A percentile compares a stretch with the other conserved stretches of the same genome.
phyloP scores from a whole-genome alignment of 2,113 vertebrate species.

The Hystrix cristata region DNA sequence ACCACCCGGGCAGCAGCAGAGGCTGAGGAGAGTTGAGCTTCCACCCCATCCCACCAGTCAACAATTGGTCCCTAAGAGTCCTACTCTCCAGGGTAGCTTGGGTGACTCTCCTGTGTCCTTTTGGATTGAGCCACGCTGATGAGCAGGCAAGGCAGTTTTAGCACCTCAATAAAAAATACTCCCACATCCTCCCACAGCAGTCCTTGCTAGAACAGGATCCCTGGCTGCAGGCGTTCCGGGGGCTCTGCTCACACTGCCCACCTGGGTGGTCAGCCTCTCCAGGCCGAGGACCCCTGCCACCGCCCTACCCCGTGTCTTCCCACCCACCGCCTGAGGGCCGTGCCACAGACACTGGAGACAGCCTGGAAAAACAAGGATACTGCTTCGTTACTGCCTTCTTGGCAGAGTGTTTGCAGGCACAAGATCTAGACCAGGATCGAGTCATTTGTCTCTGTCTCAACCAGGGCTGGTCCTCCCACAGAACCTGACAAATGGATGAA shows the following conservation, averaged over 20 bases:
- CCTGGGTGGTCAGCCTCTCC: neutral
- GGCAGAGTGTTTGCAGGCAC: conserved; percentile 23
- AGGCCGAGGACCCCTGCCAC: neutral
- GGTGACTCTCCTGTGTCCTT: neutral
- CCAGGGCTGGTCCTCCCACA: conserved; percentile 57
- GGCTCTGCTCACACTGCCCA: neutral
- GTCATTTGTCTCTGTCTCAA: neutral
- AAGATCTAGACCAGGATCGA: neutral
- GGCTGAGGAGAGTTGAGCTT: neutral
- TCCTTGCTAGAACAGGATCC: neutral
- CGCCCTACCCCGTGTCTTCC: neutral
- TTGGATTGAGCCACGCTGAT: neutral
- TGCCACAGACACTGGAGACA: neutral
- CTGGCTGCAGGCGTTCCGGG: neutral
- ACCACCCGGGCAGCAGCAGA: neutral
- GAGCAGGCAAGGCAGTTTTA: neutral
- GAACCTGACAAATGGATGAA: conserved; percentile 25
- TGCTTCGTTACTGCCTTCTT: neutral
- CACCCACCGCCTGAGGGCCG: too few species aligned
- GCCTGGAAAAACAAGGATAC: too few species aligned
- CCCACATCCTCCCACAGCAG: neutral
- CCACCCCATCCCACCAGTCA: rapidly evolving
- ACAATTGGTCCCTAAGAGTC: neutral
- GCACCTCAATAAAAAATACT: neutral
- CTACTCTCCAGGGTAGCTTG: neutral